Evolutionary conservation across 2,888 invertebrate species (phyloP).

Genomic region (Endotricha flammealis): DNA sequence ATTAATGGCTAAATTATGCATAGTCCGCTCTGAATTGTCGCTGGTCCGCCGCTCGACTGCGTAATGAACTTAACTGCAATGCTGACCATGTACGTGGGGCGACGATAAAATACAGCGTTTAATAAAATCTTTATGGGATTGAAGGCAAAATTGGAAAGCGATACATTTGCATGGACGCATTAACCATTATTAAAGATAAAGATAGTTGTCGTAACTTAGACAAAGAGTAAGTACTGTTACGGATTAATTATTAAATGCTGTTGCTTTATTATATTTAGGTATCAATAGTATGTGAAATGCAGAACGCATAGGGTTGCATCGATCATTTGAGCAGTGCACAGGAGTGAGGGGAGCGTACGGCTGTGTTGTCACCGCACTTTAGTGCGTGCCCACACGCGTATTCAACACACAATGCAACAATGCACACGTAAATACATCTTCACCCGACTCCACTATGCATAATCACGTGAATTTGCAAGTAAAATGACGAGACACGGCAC

Average conservation of each 20-base stretch:
- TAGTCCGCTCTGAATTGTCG: constrained; percentile 68
- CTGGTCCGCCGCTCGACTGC: constrained; percentile 54
- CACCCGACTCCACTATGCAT: constrained; percentile 61
- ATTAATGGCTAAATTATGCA: constrained; percentile 75
- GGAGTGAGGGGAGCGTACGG: constrained; percentile 37
- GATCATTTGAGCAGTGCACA: constrained; percentile 46
- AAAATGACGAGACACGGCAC: constrained; percentile 59
- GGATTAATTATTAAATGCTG: too few species aligned
- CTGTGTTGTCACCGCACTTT: constrained; percentile 33
- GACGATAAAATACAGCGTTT: constrained; percentile 45
- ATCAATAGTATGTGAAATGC: constrained; percentile 26
- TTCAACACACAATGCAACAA: constrained; percentile 57
- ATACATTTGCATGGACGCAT: constrained; percentile 12
- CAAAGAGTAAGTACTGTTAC: constrained; percentile 6
- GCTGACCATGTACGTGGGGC: constrained; percentile 43
- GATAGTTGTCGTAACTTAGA: constrained; percentile 10
- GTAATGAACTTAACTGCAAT: constrained; percentile 55
- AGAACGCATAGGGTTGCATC: constrained; percentile 46
- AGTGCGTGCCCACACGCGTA: constrained; percentile 58
- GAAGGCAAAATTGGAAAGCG: constrained; percentile 19
- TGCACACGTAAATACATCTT: constrained; percentile 66
- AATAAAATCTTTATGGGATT: constrained; percentile 36
- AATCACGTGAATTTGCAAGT: constrained; percentile 72
- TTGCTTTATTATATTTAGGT: not conserved
- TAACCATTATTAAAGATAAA: constrained; percentile 20